Base-by-base conservation (phyloP, 2,797 vertebrate genomes). In the Taeniopygia guttata region DNA sequence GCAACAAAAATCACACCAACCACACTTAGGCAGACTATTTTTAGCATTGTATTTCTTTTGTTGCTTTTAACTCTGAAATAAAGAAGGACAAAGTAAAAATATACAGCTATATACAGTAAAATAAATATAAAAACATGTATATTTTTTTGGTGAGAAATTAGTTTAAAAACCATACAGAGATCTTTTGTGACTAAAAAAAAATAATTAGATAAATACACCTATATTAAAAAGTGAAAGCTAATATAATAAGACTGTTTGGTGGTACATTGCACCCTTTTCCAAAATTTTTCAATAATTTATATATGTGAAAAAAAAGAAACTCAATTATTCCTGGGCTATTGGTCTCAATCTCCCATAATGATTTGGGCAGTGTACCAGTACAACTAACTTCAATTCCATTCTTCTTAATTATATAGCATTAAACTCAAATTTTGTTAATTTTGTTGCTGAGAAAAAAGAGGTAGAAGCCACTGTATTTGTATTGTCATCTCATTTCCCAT, bases 321-420 rank as follows among this genome's bases (percentile, higher is more conserved):
- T 46, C 92, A 94, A 84, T 94, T 89, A 70, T 97, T 97, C 97
- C 90, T 97, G 94, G 72, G 83, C 95, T 97, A 96, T 93, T 97
- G 93, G 85, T 63, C 90, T 96, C 89, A 97, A 97, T 97, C 95
- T 97, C 70, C 26, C 90, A 96, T 97, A 96, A 95, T 97, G 97
- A 97, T 97, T 97, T 94, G 96, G 90, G 93, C 93, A 97, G 95
- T 92, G 90, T 94, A 90, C 88, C 92, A 90, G 89, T 91, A 96
- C 80, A 84, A 90, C 82, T 78, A 89, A 90, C 42, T 92, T 91
- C 90, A 77, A 94, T 96, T 97, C 95, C 96, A 97, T 97, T 97
- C 95, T 97, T 98, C 96, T 97, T 97, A 97, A 97, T 97, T 97
- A 96, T 97, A 89, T 96, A 85, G 94, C 97, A 97, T 96, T 97